Evolutionary conservation across 2,113 vertebrate genomes (phyloP), one percentile per base, ranked within the genome.

Genomic region (Monopterus albus): DNA sequence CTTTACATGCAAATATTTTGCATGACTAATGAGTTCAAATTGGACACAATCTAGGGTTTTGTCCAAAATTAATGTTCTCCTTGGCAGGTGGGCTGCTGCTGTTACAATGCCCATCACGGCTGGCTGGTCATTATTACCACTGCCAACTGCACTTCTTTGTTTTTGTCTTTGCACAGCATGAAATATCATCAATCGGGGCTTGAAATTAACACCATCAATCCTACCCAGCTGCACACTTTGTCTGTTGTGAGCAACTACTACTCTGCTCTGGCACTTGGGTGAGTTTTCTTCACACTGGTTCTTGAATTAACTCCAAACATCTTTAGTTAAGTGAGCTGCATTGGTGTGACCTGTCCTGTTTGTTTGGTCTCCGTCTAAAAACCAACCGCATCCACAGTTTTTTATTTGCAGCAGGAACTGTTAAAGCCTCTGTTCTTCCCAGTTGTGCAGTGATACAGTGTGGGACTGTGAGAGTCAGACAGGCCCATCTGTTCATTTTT

Each of bases 401-500:
- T 50, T 60, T 42, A 73, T 55, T 69, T 36, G 46, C 55, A 7
- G 6, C 2, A 1, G 63, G 42, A 42, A 42, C 47, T 50, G 62
- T 26, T 53, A 17, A 43, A 52, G 51, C 61, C 23, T 36, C 59
- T 5, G 36, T 35, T 59, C n/a, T 26, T 64, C 45, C 26, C 52
- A 45, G 59, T 50, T 18, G 43, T 72, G 58, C 63, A 14, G 15
- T 17, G 78, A 72, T 49, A 46, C 65, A 72, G 38, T 23, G 60
- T 12, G 49, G 65, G 15, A 49, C 3, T 25, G 60, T 10, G 33
- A 58, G 25, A 57, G 49, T 61, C 28, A 81, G 59, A 61, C 62
- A 29, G 63, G 56, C 47, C 67, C 73, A 53, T 75, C 52, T 87
- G 70, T 60, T 75, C 49, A 40, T 45, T 73, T 73, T 50, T 69